Evolutionary conservation across 1,140 invertebrate genomes (phyloP).

Genomic region (Galleria mellonella): DNA sequence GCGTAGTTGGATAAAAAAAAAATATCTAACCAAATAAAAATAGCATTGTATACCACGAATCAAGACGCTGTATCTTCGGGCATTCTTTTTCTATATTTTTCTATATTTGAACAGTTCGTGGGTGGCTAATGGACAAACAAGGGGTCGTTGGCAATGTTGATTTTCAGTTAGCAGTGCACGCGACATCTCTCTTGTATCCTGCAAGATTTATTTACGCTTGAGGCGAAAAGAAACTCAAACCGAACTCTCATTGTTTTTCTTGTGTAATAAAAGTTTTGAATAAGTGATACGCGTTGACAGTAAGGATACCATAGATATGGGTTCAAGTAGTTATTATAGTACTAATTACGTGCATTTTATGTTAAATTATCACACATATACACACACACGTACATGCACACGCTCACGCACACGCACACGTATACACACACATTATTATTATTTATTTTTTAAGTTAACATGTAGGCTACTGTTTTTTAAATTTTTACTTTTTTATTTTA

Average conservation of each 20-base stretch:
- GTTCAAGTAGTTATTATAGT: too few species aligned
- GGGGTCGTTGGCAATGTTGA: slow-evolving; percentile 50
- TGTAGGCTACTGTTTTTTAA: too few species aligned
- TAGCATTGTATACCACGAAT: slow-evolving; percentile 2
- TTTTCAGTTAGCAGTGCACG: slow-evolving; percentile 52
- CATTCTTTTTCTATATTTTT: slow-evolving; percentile 38
- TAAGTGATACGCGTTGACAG: not conserved
- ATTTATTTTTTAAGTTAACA: too few species aligned
- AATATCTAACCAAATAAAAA: too few species aligned
- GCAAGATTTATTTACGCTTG: slow-evolving; percentile 42
- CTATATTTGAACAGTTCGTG: slow-evolving; percentile 47
- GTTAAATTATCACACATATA: too few species aligned
- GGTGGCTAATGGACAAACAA: slow-evolving; percentile 64
- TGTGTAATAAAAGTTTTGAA: slow-evolving; percentile 2
- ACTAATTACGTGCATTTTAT: too few species aligned
- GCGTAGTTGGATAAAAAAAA: too few species aligned
- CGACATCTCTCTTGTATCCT: slow-evolving; percentile 39
- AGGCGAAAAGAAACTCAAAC: slow-evolving; percentile 17
- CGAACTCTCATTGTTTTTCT: slow-evolving; percentile 11
- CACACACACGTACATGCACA: too few species aligned
- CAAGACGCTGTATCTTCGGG: slow-evolving; percentile 25
- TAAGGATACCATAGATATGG: too few species aligned
- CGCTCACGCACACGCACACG: too few species aligned
- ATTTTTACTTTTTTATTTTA: too few species aligned
- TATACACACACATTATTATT: too few species aligned